These are phyloP conservation scores for Cheilosia vernalis DNA, from an alignment of 2,888 invertebrate genomes.

Conservation along the genomic window DNA sequence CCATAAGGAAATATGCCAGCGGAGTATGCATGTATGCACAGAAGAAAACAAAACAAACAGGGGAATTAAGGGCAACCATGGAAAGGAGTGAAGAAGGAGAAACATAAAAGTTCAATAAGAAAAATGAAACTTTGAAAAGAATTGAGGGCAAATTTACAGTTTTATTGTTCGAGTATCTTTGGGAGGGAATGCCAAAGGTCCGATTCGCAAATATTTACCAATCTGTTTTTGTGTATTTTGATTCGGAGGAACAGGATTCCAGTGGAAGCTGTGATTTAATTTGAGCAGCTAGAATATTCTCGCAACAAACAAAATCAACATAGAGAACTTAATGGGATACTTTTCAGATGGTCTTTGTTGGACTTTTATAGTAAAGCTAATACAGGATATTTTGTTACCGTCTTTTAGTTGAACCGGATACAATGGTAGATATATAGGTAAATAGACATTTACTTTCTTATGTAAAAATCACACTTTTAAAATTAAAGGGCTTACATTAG, in stretches of 20 bases:
- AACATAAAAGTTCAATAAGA: slow-evolving; percentile 42
- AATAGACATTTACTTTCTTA: too few relatives aligned
- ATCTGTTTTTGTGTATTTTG: slow-evolving; percentile 48
- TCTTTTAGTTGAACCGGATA: slow-evolving; percentile 3
- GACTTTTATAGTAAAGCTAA: slow-evolving; percentile 34
- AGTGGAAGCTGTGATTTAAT: slow-evolving; percentile 59
- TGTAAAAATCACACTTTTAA: too few relatives aligned
- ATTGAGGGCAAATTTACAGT: slow-evolving; percentile 73
- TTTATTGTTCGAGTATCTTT: slow-evolving; percentile 67
- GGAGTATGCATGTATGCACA: slow-evolving; percentile 54
- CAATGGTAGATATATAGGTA: too few relatives aligned
- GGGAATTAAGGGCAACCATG: slow-evolving; percentile 49
- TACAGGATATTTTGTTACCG: slow-evolving; percentile 17
- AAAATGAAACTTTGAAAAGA: slow-evolving; percentile 62
- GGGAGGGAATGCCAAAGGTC: slow-evolving; percentile 53
- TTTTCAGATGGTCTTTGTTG: slow-evolving; percentile 34
- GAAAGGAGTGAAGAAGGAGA: slow-evolving; percentile 27
- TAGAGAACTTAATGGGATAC: slow-evolving; percentile 40
- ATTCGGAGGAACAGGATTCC: slow-evolving; percentile 11
- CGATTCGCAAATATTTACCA: slow-evolving; percentile 70
- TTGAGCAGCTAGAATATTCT: slow-evolving; percentile 38
- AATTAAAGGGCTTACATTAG: too few relatives aligned
- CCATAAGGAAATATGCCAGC: slow-evolving; percentile 55
- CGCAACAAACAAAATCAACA: slow-evolving; percentile 32
- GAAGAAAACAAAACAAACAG: slow-evolving; percentile 61